phyloP scores from a whole-genome alignment of 1,140 invertebrate species.

The Drosophila pandora region DNA sequence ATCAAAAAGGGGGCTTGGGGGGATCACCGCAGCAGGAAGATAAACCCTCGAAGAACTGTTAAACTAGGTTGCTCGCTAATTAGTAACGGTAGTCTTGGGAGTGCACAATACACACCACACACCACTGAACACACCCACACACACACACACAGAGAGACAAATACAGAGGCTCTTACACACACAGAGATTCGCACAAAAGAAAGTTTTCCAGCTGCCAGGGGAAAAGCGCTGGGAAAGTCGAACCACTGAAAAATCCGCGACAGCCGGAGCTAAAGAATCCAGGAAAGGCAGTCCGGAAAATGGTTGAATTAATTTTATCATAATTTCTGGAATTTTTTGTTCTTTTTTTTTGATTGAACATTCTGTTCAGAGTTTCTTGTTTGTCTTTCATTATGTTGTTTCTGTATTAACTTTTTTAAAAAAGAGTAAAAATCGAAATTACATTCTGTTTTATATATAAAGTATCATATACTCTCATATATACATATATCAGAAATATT shows the following conservation, averaged over 20 bases:
- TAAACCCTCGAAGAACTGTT: constrained; percentile 72
- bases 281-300: constrained; percentile 15
- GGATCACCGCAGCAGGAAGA: constrained; percentile 37
- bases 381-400: constrained; percentile 36
- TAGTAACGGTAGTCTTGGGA: constrained; percentile 74
- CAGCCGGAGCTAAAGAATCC: constrained; percentile 32
- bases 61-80: constrained; percentile 79
- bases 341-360: background rate
- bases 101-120: constrained; percentile 58
- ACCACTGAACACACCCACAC: constrained; percentile 19
- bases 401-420: constrained; percentile 15
- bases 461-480: constrained; percentile 4
- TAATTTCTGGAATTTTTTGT: constrained; percentile 36
- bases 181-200: constrained; percentile 43
- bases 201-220: constrained; percentile 39
- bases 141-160: background rate
- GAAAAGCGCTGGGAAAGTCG: constrained; percentile 7
- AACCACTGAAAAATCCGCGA: constrained; percentile 29
- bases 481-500: no score
- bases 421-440: background rate
- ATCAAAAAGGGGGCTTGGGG: constrained; percentile 16
- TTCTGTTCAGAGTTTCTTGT: constrained; percentile 11
- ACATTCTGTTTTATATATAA: background rate
- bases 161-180: constrained; percentile 15
- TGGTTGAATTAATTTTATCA: constrained; percentile 36